phyloP scores from a whole-genome alignment of 2,113 vertebrate species.

The Syngnathus scovelli region DNA sequence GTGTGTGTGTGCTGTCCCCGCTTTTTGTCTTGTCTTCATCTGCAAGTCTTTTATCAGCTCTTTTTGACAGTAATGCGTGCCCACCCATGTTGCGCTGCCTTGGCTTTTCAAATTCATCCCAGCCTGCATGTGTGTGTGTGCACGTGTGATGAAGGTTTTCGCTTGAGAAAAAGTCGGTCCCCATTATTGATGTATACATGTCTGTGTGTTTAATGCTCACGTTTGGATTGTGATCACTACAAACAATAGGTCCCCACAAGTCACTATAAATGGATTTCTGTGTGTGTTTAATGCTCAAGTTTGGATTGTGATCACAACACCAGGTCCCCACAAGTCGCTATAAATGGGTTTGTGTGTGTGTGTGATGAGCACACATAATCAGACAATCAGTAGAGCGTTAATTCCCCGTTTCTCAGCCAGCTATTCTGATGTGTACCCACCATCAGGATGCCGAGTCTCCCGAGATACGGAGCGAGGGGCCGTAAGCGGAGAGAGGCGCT shows the following conservation, averaged over 20 bases:
- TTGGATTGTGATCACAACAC: too few relatives aligned
- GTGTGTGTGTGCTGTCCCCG: too few relatives aligned
- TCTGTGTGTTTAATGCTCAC: not conserved
- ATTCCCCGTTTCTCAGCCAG: not conserved
- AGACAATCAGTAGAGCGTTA: too few relatives aligned
- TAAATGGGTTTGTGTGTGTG: too few relatives aligned
- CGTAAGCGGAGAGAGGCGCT: conserved; percentile 12
- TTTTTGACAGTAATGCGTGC: conserved; percentile 63
- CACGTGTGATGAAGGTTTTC: conserved; percentile 3
- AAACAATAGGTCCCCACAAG: not conserved
- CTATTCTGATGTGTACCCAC: conserved; percentile 36
- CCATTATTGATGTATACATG: not conserved
- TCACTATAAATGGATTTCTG: too few relatives aligned
- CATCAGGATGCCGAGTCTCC: conserved; percentile 40
- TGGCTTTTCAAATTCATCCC: conserved; percentile 1
- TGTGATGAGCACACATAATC: too few relatives aligned
- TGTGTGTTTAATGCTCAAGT: too few relatives aligned
- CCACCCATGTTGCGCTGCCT: conserved; percentile 62
- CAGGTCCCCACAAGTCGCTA: too few relatives aligned
- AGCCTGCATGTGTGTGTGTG: conserved; percentile 21
- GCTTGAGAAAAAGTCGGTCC: too few relatives aligned
- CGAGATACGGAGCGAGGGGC: conserved; percentile 15
- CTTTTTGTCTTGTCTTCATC: conserved; percentile 40
- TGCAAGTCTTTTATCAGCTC: conserved; percentile 35
- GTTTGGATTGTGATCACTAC: not conserved